Evolutionary conservation across 2,888 invertebrate genomes (phyloP), one percentile per base, ranked within the genome.

Genomic region (Acanthosepion lycidas): DNA sequence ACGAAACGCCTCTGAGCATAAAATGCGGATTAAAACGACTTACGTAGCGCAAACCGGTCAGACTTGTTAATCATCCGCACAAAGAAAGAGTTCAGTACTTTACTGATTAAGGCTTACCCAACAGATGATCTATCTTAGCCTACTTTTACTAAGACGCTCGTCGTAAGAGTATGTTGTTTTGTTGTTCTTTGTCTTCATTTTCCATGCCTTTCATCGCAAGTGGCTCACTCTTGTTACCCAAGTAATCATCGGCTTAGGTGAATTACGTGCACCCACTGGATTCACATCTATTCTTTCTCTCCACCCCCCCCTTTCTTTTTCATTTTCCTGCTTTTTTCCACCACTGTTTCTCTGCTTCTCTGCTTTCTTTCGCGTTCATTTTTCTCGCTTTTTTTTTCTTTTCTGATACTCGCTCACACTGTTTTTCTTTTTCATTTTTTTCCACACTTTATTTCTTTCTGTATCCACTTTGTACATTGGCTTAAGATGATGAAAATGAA

Each of bases 41-140:
- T 78, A 78, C 78, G 78, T n/a, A n/a, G 78, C 33, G n/a, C 78
- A 78, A 78, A 78, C 78, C n/a, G 78, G n/a, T 33, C 78, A 78
- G 78, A 78, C 78, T n/a, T 78, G 78, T n/a, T 78, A 78, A 78
- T 78, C 78, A 78, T 78, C 78, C 78, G 78, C 78, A n/a, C 15
- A 78, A 78, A 78, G 78, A 78, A 78, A 78, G n/a, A 78, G 78
- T 78, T 33, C 78, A 78, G 78, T n/a, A n/a, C 33, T 78, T 78
- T 78, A 33, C 78, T 78, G n/a, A 78, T 78, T 78, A 78, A 33
- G 12, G 78, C n/a, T 78, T 78, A 78, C 18, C n/a, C n/a, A n/a
- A 78, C n/a, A 78, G 78, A 78, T 78, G 78, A 78, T 78, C 78
- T 78, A 78, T 78, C 78, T 78, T n/a, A 78, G 78, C 78, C 78